These are phyloP conservation scores for Oligia strigilis DNA, from an alignment of 2,888 invertebrate genomes.

Conservation along the genomic window DNA sequence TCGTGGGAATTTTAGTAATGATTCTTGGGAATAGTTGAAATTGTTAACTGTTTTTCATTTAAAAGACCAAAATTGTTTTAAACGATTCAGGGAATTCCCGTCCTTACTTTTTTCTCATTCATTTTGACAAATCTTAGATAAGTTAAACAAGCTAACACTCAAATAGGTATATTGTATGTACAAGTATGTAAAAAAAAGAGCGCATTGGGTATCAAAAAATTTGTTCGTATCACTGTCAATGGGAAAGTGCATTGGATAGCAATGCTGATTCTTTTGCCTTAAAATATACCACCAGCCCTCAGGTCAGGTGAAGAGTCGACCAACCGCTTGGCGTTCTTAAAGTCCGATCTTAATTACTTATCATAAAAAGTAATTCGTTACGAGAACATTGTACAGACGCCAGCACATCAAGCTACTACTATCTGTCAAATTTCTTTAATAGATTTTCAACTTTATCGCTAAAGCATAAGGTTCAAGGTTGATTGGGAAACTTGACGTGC, in stretches of 20 bases:
- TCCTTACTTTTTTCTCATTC: too few species aligned
- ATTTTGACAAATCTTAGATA: background rate
- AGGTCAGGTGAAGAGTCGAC: background rate
- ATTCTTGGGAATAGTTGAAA: constrained; percentile 8
- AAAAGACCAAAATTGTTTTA: background rate
- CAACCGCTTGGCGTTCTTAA: background rate
- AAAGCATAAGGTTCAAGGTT: too few species aligned
- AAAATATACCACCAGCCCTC: background rate
- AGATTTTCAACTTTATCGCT: too few species aligned
- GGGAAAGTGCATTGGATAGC: background rate
- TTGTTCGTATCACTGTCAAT: background rate
- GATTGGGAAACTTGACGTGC: too few species aligned
- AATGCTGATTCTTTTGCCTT: background rate
- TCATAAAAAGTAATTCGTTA: background rate
- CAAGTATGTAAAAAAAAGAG: background rate
- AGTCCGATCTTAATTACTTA: background rate
- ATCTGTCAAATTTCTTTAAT: too few species aligned
- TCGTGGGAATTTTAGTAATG: constrained; percentile 3
- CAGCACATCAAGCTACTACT: too few species aligned
- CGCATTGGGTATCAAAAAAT: background rate
- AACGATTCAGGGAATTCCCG: too few species aligned
- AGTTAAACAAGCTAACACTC: background rate
- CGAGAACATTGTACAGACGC: background rate
- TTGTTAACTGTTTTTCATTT: constrained; percentile 4
- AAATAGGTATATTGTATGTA: background rate